These are phyloP conservation scores for Pagetopsis macropterus DNA, from an alignment of 2,797 vertebrate genomes.

Conservation along the genomic window DNA sequence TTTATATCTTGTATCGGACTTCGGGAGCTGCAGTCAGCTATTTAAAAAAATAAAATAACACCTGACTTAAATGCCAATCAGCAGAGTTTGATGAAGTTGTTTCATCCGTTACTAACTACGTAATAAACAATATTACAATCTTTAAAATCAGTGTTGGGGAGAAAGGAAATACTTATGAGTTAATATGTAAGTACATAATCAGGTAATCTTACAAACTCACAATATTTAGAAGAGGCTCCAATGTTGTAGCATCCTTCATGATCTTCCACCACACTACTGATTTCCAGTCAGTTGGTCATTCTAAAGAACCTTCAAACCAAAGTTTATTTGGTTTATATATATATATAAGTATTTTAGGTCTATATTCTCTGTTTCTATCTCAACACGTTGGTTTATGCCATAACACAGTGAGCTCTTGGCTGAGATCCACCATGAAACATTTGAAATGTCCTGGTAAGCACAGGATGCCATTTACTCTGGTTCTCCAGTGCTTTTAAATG, in stretches of 20 bases:
- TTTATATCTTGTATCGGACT: not conserved
- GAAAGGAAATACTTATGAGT: not conserved
- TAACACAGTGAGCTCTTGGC: conserved; percentile 26
- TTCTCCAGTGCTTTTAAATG: conserved; percentile 44
- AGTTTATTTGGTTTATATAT: not conserved
- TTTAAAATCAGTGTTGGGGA: no score
- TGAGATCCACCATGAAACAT: conserved; percentile 25
- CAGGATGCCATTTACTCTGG: conserved; percentile 45
- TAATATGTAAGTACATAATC: not conserved
- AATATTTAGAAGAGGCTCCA: not conserved
- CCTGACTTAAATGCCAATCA: not conserved
- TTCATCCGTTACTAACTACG: not conserved
- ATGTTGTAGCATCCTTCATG: conserved; percentile 11
- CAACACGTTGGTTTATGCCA: not conserved
- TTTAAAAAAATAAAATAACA: not conserved
- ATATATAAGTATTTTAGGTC: not conserved
- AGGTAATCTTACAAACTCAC: not conserved
- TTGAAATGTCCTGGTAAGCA: conserved; percentile 41
- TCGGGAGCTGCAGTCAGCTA: not conserved
- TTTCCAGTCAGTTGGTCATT: conserved; percentile 3
- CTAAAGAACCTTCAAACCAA: conserved; percentile 9
- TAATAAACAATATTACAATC: no score
- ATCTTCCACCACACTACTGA: not conserved
- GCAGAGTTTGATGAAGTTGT: not conserved
- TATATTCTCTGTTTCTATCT: not conserved